These are phyloP conservation scores for Taxidea taxus DNA, from an alignment of 2,113 vertebrate genomes.

Conservation along the genomic window DNA sequence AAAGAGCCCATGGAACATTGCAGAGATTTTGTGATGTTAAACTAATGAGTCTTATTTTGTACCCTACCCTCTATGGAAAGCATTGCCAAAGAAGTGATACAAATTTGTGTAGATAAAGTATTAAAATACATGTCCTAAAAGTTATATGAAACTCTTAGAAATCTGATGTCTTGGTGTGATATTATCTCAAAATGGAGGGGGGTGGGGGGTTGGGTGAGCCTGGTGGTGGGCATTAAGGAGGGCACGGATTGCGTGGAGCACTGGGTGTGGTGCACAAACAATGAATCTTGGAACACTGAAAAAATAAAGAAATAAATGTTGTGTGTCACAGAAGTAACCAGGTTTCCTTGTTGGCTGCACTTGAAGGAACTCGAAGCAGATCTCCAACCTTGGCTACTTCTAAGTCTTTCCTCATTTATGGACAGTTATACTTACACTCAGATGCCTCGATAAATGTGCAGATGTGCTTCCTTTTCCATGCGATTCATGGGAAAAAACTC, in stretches of 20 bases:
- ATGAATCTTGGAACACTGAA: too few species aligned
- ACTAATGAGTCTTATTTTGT: not conserved
- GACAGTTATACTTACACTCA: not conserved
- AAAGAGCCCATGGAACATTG: not conserved
- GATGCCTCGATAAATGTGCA: not conserved
- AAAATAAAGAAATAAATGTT: too few species aligned
- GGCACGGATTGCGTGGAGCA: too few species aligned
- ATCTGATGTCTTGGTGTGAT: not conserved
- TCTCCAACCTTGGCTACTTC: not conserved
- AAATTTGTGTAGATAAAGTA: not conserved
- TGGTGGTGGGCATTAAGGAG: too few species aligned
- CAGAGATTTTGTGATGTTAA: not conserved
- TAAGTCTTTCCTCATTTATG: not conserved
- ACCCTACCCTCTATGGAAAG: not conserved
- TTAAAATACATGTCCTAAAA: not conserved
- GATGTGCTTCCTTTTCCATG: not conserved
- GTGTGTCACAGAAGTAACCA: not conserved
- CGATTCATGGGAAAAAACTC: not conserved
- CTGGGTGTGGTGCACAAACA: too few species aligned
- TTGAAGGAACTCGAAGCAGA: not conserved
- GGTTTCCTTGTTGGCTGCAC: not conserved
- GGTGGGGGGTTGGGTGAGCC: too few species aligned
- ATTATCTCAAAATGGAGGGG: not conserved
- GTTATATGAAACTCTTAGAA: not conserved
- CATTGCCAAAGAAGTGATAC: not conserved